These are phyloP conservation scores for Egretta garzetta DNA, from an alignment of 2,113 vertebrate species.

Conservation along the genomic window DNA sequence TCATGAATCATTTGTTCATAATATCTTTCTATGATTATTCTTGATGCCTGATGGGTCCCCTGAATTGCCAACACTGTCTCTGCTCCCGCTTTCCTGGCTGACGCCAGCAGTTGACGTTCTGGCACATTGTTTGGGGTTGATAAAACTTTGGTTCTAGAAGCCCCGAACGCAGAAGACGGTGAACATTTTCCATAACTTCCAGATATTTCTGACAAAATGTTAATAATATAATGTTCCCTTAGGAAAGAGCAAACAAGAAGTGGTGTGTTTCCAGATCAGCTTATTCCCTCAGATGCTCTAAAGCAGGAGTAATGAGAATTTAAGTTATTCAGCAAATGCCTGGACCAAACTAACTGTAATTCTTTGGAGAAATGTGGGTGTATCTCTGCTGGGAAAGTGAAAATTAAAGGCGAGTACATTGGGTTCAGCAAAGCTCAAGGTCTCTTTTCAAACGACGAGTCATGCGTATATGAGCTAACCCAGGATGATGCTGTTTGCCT, in stretches of 20 bases:
- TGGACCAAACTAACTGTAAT: background rate
- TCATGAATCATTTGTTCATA: background rate
- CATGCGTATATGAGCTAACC: background rate
- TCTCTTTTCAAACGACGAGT: background rate
- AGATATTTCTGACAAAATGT: background rate
- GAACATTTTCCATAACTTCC: background rate
- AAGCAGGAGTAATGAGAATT: background rate
- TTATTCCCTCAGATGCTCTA: background rate
- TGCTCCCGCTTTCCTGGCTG: background rate
- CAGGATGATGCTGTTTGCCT: background rate
- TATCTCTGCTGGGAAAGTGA: slow-evolving; percentile 6
- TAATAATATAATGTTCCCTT: background rate
- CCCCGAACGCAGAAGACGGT: background rate
- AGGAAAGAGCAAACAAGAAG: background rate
- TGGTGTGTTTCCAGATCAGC: background rate
- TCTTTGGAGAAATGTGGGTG: slow-evolving; percentile 6
- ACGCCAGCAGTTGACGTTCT: background rate
- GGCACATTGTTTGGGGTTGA: background rate
- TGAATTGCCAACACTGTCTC: background rate
- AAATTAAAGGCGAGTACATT: background rate
- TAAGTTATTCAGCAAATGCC: background rate
- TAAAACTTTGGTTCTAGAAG: background rate
- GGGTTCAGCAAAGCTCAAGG: slow-evolving; percentile 11
- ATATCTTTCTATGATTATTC: background rate
- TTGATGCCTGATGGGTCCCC: background rate